These are phyloP conservation scores for Chrysolina haemoptera DNA, from an alignment of 2,888 invertebrate genomes.

Conservation along the genomic window DNA sequence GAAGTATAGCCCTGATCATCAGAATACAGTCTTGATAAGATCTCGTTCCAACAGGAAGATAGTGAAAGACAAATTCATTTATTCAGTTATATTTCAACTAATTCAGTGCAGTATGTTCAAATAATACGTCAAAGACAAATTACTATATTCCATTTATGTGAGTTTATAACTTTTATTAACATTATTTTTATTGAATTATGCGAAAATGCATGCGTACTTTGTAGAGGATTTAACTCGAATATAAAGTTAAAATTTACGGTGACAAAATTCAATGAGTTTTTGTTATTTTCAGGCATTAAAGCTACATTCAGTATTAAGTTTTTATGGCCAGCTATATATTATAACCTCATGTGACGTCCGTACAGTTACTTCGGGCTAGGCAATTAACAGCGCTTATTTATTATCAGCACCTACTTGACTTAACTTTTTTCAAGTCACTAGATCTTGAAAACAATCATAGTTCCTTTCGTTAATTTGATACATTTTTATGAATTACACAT, in stretches of 20 bases:
- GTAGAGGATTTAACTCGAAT: constrained; percentile 3
- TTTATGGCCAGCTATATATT: constrained; percentile 7
- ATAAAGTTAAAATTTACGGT: constrained; percentile 5
- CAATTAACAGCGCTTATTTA: neutral
- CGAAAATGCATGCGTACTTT: neutral
- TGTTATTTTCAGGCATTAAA: constrained; percentile 9
- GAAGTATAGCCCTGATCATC: too few species aligned
- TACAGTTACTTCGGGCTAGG: neutral
- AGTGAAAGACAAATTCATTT: too few species aligned
- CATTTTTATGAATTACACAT: neutral
- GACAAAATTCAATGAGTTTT: constrained; percentile 12
- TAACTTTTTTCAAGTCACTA: neutral
- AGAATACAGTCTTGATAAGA: too few species aligned
- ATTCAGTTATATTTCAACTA: neutral
- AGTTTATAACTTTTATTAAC: neutral
- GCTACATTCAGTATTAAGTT: constrained; percentile 2
- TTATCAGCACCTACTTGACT: neutral
- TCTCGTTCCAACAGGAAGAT: too few species aligned
- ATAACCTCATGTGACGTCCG: constrained; percentile 4
- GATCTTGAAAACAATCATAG: too few species aligned
- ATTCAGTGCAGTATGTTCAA: too few species aligned
- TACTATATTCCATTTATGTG: neutral
- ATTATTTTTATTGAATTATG: neutral
- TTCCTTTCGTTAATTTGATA: too few species aligned
- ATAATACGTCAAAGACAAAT: too few species aligned